Percentiles rank a stretch among this genome's conserved stretches.
Evolutionary conservation across 2,888 invertebrate genomes (phyloP).

Genomic region (Protodeltote pygarga): DNA sequence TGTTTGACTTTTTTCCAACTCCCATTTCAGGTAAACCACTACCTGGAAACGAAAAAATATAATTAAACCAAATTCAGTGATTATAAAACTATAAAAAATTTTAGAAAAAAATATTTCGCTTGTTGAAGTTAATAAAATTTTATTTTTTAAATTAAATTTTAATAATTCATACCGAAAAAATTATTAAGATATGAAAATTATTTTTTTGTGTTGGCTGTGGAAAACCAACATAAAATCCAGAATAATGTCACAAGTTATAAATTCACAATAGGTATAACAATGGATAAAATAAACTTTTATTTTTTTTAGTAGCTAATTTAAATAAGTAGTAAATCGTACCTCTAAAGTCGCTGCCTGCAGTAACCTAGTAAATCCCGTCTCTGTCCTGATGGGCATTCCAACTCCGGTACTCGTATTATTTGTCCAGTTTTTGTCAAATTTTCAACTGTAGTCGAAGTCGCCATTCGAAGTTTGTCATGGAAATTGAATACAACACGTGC

Average conservation of each 20-base stretch:
- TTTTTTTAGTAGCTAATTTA: not conserved
- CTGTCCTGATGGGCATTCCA: constrained; percentile 62
- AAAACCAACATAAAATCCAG: not conserved
- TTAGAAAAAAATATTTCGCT: not conserved
- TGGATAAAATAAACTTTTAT: too few relatives aligned
- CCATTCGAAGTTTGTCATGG: constrained; percentile 49
- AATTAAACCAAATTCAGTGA: too few relatives aligned
- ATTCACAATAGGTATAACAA: too few relatives aligned
- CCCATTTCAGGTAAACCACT: constrained; percentile 2
- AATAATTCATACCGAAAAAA: not conserved
- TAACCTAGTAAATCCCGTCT: constrained; percentile 62
- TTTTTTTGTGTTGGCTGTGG: too few relatives aligned
- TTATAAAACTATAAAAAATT: too few relatives aligned
- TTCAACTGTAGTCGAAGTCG: constrained; percentile 39
- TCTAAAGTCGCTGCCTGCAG: constrained; percentile 65
- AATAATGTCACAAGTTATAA: constrained; percentile 14
- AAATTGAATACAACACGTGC: constrained; percentile 50
- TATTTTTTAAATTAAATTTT: not conserved
- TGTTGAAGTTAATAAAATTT: not conserved
- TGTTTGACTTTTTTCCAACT: too few relatives aligned
- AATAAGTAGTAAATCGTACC: constrained; percentile 37
- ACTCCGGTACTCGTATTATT: constrained; percentile 71
- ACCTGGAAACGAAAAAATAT: constrained; percentile 21
- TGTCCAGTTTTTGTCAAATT: constrained; percentile 56
- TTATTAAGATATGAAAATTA: too few relatives aligned